Conservation (phyloP, 2,888 invertebrate genomes). For the Allophyes oxyacanthae region DNA sequence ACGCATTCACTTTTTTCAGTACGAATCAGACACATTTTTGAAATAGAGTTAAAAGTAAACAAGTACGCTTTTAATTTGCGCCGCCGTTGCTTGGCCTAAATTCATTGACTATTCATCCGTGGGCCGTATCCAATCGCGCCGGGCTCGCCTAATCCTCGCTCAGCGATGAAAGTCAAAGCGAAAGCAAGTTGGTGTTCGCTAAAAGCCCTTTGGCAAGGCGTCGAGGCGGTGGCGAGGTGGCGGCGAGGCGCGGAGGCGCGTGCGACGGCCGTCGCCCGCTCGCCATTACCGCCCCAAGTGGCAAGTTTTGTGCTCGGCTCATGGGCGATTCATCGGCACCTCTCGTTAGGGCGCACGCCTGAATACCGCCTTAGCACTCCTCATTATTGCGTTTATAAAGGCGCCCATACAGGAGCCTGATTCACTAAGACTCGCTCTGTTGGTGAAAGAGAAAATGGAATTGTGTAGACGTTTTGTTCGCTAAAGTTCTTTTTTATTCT, state of each 20-base stretch:
- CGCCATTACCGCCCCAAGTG: slow-evolving; percentile 78
- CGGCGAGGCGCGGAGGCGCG: slow-evolving; percentile 43
- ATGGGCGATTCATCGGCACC: slow-evolving; percentile 86
- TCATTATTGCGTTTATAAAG: slow-evolving; percentile 89
- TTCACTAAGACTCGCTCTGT: slow-evolving; percentile 84
- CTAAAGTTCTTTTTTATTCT: slow-evolving; percentile 77
- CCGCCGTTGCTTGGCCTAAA: slow-evolving; percentile 71
- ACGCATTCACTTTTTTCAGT: slow-evolving; percentile 37
- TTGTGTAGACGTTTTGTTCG: slow-evolving; percentile 86
- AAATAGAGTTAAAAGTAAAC: slow-evolving; percentile 54
- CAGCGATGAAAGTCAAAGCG: slow-evolving; percentile 79
- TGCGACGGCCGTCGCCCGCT: slow-evolving; percentile 53
- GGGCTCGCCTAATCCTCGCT: slow-evolving; percentile 74
- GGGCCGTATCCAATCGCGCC: slow-evolving; percentile 75
- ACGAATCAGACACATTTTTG: slow-evolving; percentile 35
- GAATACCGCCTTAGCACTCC: slow-evolving; percentile 87
- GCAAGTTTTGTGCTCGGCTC: slow-evolving; percentile 86
- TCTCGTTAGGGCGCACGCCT: slow-evolving; percentile 84
- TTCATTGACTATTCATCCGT: slow-evolving; percentile 82
- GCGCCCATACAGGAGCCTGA: slow-evolving; percentile 84
- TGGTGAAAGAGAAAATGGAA: slow-evolving; percentile 87
- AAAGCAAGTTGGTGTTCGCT: slow-evolving; percentile 78
- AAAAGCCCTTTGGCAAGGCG: slow-evolving; percentile 82
- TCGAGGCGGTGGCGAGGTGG: slow-evolving; percentile 59
- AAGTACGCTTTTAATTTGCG: slow-evolving; percentile 59